Conservation (phyloP, 2,113 vertebrate genomes). For the Piprites chloris region DNA sequence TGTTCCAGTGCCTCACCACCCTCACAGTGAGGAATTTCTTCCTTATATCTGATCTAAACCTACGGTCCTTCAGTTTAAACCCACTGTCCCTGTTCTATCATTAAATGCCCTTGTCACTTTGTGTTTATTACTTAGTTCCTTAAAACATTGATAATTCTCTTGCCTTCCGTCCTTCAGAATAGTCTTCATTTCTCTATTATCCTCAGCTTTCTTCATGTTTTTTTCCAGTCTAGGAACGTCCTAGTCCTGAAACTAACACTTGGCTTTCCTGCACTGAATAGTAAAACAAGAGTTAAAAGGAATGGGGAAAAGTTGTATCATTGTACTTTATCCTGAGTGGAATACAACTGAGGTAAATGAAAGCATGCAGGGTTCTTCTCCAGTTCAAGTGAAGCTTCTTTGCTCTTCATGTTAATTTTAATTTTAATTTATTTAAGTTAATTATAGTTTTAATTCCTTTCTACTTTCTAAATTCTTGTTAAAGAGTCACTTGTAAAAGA, state of each 20-base stretch:
- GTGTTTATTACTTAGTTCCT: neutral
- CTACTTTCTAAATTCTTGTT: neutral
- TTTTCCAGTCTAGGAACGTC: neutral
- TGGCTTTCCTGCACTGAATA: neutral
- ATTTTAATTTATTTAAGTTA: neutral
- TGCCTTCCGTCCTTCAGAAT: neutral
- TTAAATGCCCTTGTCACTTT: neutral
- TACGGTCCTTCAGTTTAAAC: neutral
- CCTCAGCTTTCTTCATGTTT: neutral
- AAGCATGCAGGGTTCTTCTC: neutral
- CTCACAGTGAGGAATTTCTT: neutral
- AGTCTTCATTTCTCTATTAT: neutral
- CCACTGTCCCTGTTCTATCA: neutral
- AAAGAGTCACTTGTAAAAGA: neutral
- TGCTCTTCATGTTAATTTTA: neutral
- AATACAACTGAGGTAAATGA: neutral
- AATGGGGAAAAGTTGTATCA: neutral
- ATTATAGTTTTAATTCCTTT: neutral
- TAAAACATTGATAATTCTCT: neutral
- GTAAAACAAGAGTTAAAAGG: neutral
- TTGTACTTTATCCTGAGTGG: neutral
- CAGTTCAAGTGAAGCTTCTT: neutral
- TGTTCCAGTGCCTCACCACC: neutral
- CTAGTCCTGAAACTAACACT: neutral
- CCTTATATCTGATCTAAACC: neutral